These are phyloP conservation scores for Amblyornis subalaris DNA, from an alignment of 2,113 vertebrate genomes.

Conservation along the genomic window DNA sequence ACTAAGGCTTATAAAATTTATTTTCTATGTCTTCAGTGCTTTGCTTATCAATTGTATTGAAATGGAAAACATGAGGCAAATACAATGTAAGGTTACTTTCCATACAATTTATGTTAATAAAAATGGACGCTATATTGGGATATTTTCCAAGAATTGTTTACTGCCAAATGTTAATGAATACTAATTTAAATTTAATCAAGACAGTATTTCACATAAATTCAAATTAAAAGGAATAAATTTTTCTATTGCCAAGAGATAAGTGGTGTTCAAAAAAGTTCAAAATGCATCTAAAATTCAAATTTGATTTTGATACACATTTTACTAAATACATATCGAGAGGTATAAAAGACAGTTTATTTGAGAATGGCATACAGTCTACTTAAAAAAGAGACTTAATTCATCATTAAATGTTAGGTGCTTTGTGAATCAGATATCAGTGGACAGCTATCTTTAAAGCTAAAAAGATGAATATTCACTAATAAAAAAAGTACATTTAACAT, in stretches of 20 bases:
- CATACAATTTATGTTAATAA: not conserved
- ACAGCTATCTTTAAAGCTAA: not conserved
- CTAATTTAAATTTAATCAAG: not conserved
- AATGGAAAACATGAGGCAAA: not conserved
- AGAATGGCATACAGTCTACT: not conserved
- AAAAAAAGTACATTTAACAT: not conserved
- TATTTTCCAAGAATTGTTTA: not conserved
- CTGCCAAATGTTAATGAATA: not conserved
- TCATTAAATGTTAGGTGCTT: not conserved
- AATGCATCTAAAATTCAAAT: not conserved
- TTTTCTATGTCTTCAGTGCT: not conserved
- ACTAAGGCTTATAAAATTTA: not conserved
- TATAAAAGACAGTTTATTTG: not conserved
- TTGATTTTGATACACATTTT: not conserved
- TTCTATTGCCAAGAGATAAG: not conserved
- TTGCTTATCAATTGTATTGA: not conserved
- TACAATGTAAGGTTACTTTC: not conserved
- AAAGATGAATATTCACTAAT: not conserved
- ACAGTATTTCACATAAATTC: not conserved
- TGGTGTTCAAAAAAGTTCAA: not conserved
- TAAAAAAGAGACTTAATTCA: not conserved
- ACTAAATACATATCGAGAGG: not conserved
- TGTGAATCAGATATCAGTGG: not conserved
- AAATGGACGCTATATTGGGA: not conserved
- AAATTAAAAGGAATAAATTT: not conserved